Evolutionary conservation across 2,888 invertebrate species (phyloP).

Genomic region (Prosopocoilus inquinatus): DNA sequence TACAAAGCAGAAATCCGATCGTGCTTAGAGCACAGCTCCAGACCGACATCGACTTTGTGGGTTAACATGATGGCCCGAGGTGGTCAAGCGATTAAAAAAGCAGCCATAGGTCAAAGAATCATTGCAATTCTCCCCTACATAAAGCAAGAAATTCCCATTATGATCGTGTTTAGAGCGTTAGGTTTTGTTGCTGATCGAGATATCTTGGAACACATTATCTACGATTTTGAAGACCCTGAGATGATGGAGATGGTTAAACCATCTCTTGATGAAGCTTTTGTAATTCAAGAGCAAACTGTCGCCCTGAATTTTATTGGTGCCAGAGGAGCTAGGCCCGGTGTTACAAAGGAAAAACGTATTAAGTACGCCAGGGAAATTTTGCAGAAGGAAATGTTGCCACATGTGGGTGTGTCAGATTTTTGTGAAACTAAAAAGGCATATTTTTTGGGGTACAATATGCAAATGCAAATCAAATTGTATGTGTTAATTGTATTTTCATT

Average conservation of each 20-base stretch:
- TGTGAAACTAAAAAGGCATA: constrained; percentile 99
- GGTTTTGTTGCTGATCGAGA: constrained; percentile 98
- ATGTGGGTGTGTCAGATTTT: constrained; percentile 98
- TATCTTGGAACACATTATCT: constrained; percentile 98
- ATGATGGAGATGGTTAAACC: constrained; percentile 99
- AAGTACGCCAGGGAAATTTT: constrained; percentile 99
- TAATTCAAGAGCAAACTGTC: constrained; percentile 98
- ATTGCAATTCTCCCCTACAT: constrained; percentile 98
- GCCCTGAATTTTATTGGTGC: constrained; percentile 98
- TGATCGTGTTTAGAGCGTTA: constrained; percentile 97
- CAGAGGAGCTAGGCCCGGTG: constrained; percentile 95
- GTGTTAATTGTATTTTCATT: constrained; percentile 10
- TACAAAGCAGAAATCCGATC: constrained; percentile 98
- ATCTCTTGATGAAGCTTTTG: constrained; percentile 98
- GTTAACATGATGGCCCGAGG: constrained; percentile 99
- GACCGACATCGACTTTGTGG: constrained; percentile 97
- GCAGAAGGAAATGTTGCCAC: constrained; percentile 99
- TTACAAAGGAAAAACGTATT: constrained; percentile 97
- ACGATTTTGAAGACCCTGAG: constrained; percentile 99
- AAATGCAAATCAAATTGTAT: neutral
- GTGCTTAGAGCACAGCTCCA: constrained; percentile 85
- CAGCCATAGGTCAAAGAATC: constrained; percentile 97
- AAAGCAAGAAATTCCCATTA: constrained; percentile 99
- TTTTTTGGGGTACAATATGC: constrained; percentile 69
- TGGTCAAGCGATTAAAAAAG: constrained; percentile 97